These are phyloP conservation scores for Phymanthus crucifer DNA, from an alignment of 92 coral and sea anemone species.

Conservation along the genomic window DNA sequence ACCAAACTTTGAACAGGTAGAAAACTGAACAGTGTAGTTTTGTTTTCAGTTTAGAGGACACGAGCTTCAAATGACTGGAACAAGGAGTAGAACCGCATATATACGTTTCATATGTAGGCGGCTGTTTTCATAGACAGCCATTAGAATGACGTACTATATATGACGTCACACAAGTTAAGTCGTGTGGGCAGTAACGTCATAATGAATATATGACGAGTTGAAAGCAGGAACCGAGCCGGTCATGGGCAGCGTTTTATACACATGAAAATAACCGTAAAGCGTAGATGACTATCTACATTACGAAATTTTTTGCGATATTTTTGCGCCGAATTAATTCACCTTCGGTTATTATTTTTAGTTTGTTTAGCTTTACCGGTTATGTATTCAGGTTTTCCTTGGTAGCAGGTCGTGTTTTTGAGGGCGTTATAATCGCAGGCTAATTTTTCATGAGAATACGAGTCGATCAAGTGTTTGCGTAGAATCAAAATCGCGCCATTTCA, in stretches of 20 bases:
- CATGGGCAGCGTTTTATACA: constrained; percentile 2
- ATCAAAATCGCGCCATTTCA: background rate
- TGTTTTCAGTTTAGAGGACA: background rate
- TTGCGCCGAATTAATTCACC: background rate
- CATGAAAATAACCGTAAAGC: background rate
- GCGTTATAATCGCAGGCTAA: background rate
- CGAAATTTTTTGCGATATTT: background rate
- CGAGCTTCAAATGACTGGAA: constrained; percentile 2
- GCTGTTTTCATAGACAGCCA: constrained; percentile 2
- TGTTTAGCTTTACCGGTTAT: background rate
- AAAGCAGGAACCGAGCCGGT: constrained; percentile 20
- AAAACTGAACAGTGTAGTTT: background rate
- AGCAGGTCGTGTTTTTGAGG: background rate
- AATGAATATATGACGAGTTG: constrained; percentile 12
- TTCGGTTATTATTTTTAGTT: background rate
- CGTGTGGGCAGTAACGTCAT: constrained; percentile 35
- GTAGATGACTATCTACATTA: background rate
- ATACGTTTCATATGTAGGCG: constrained; percentile 4
- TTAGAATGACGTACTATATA: constrained; percentile 3
- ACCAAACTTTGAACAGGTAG: background rate
- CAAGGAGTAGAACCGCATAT: background rate
- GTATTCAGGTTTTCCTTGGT: background rate
- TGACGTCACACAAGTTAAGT: constrained; percentile 10
- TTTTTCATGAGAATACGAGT: background rate
- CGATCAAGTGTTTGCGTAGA: constrained; percentile 10